Base-by-base conservation (phyloP, 2,797 vertebrate genomes). In the Scolopax bukidnonensis region DNA sequence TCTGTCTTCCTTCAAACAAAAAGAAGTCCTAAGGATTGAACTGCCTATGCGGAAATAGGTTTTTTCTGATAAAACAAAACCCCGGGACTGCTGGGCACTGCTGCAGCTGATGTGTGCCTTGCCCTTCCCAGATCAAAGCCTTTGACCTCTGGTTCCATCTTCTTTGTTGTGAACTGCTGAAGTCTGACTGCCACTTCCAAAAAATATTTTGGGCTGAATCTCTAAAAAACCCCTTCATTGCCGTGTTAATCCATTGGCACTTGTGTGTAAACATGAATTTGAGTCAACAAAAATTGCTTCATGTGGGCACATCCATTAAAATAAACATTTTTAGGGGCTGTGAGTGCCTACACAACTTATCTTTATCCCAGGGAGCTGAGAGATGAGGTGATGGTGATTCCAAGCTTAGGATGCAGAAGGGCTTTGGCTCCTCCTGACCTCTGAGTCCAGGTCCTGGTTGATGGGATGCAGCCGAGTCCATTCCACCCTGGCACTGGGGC, bases 31-130 rank as follows among this genome's bases (percentile, higher is more conserved):
- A 18, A 89, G 89, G 84, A 83, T 89, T 78, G 92, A 97, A 78
- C 61, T 91, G 61, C 75, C 80, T 73, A 1, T 21, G 6, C 5
- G 0, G 91, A 95, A 95, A 94, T 86, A 74, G 88, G 65, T 61
- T 92, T 94, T 65, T 90, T 78, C 84, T 90, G 89, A 94, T 94
- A 69, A 95, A 96, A 95, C 93, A 95, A 97, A 94, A 73, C 78
- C 65, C 75, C 43, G 53, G 80, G 78, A 84, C 90, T 91, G 84
- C 90, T 38, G 79, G 1, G 14, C 33, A 28, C 83, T 79, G 74
- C 70, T 86, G 76, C 84, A 79, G 81, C n/a, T 95, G 94, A 90
- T 92, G 76, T 69, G 63, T 56, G 69, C 79, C 80, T 65, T 95
- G 90, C 81, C 85, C 86, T 85, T 41, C 36, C 1, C 4, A 70